phyloP scores from a whole-genome alignment of 2,797 vertebrate genomes.

The Pempheris klunzingeri region DNA sequence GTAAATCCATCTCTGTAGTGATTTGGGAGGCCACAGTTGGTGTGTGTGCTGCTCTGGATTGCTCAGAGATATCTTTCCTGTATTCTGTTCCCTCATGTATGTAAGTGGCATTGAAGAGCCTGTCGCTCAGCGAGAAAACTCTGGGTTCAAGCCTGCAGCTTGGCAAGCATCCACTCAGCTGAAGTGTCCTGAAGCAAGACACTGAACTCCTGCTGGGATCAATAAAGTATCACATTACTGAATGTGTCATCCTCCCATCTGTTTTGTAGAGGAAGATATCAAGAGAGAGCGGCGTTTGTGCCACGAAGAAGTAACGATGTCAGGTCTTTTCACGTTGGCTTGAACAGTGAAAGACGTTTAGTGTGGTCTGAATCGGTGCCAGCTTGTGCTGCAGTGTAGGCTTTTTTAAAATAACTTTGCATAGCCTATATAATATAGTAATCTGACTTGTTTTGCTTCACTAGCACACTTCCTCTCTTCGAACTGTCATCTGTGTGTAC shows the following conservation, averaged over 20 bases:
- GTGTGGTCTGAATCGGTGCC: not conserved
- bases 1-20: not conserved
- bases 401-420: not conserved
- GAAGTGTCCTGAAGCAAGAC: conserved; percentile 40
- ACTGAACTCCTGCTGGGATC: conserved; percentile 57
- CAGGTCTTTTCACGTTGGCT: not conserved
- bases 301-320: conserved; percentile 3
- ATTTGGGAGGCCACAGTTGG: not conserved
- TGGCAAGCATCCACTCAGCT: conserved; percentile 39
- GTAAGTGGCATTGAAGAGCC: conserved; percentile 1
- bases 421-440: not conserved
- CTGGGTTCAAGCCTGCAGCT: conserved; percentile 19
- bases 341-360: not conserved
- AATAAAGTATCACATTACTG: conserved; percentile 54
- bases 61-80: not conserved
- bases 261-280: conserved; percentile 28
- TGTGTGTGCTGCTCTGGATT: not conserved
- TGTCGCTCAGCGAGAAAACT: conserved; percentile 9
- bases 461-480: not conserved
- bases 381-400: not conserved
- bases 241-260: conserved; percentile 46
- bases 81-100: not conserved
- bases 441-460: conserved; percentile 2
- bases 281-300: not conserved
- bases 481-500: not conserved